Evolutionary conservation across 1,140 invertebrate species (phyloP).

Genomic region (Sinella curviseta): DNA sequence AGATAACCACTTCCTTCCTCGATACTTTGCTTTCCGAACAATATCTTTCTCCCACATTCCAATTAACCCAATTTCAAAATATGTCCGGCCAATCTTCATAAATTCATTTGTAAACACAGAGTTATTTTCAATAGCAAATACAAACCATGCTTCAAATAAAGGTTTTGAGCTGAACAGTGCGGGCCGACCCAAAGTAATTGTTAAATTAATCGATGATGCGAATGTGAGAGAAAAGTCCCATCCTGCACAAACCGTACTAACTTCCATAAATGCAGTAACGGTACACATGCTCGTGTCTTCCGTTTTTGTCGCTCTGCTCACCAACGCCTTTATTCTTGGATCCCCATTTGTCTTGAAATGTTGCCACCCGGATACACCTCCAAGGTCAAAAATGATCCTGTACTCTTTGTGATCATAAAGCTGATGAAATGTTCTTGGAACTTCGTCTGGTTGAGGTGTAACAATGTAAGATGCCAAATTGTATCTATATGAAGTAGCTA

Average conservation of each 20-base stretch:
- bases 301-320: neutral
- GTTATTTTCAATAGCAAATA: conserved; percentile 15
- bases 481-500: conserved; percentile 33
- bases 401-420: conserved; percentile 16
- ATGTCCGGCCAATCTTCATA: neutral
- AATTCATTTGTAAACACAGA: neutral
- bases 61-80: neutral
- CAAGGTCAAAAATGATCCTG: conserved; percentile 24
- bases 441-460: conserved; percentile 17
- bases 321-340: conserved; percentile 12
- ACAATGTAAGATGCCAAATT: conserved; percentile 35
- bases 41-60: neutral
- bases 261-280: neutral
- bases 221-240: conserved; percentile 30
- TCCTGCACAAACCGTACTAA: conserved; percentile 27
- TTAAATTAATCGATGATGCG: conserved; percentile 27
- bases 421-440: conserved; percentile 26
- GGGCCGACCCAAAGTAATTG: neutral
- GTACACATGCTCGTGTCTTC: conserved; percentile 21
- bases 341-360: conserved; percentile 24
- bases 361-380: conserved; percentile 25
- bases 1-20: neutral
- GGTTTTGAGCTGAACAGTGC: neutral
- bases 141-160: conserved; percentile 1
- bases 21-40: neutral